A percentile compares a stretch with the other conserved stretches of the same genome.
phyloP scores from a whole-genome alignment of 2,797 vertebrate species.

The Enoplosus armatus region DNA sequence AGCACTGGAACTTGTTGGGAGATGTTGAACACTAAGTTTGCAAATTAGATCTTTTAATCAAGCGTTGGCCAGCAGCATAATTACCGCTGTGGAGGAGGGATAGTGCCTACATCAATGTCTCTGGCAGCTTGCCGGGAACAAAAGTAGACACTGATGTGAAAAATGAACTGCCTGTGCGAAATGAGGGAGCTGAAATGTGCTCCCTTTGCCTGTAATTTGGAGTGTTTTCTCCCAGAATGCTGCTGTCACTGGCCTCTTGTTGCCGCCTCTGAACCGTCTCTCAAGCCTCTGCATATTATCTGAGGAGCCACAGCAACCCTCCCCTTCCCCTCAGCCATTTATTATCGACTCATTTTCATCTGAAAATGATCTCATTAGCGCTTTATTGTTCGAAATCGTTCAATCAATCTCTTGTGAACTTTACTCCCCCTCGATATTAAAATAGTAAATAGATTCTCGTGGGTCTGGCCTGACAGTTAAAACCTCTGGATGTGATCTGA shows the following conservation, averaged over 20 bases:
- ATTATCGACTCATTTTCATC: conserved; percentile 71
- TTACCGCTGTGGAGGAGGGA: conserved; percentile 76
- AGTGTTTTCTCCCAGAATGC: conserved; percentile 55
- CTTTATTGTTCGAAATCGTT: conserved; percentile 67
- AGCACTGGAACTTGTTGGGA: conserved; percentile 69
- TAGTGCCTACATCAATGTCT: conserved; percentile 75
- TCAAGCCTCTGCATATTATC: conserved; percentile 49
- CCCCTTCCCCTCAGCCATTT: conserved; percentile 52
- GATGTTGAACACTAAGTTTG: conserved; percentile 75
- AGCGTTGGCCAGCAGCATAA: conserved; percentile 73
- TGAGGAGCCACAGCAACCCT: conserved; percentile 36
- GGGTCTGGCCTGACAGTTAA: conserved; percentile 27
- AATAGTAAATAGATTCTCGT: conserved; percentile 34
- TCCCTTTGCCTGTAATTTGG: conserved; percentile 66
- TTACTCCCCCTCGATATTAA: conserved; percentile 44
- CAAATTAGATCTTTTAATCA: conserved; percentile 83
- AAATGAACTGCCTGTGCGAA: conserved; percentile 68
- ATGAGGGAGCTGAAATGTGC: conserved; percentile 55
- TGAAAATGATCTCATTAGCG: conserved; percentile 73
- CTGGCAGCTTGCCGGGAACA: conserved; percentile 72
- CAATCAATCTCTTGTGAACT: conserved; percentile 65
- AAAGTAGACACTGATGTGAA: conserved; percentile 75
- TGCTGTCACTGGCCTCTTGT: conserved; percentile 54
- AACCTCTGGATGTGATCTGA: conserved; percentile 31
- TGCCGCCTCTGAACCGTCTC: conserved; percentile 40